phyloP scores from a whole-genome alignment of 2,888 invertebrate genomes.

The Reticulitermes lucifugus region DNA sequence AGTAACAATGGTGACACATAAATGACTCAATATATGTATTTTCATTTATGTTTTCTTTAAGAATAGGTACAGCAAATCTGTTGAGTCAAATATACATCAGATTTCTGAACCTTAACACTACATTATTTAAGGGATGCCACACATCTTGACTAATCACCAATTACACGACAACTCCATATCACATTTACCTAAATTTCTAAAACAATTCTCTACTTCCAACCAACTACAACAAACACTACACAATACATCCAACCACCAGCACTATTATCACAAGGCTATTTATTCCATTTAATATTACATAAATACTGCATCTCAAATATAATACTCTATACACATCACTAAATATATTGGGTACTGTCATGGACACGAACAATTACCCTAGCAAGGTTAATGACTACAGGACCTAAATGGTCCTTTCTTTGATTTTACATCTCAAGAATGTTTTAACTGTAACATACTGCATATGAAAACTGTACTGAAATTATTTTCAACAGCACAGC shows the following conservation, averaged over 20 bases:
- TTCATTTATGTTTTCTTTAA: background rate
- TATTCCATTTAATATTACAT: conserved; percentile 34
- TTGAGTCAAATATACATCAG: background rate
- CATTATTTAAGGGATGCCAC: conserved; percentile 15
- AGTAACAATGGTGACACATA: background rate
- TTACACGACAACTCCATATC: background rate
- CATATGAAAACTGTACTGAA: conserved; percentile 40
- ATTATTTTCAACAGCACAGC: conserved; percentile 42
- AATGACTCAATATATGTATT: background rate
- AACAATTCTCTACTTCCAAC: conserved; percentile 37
- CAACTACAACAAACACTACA: conserved; percentile 37
- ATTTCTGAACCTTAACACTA: background rate
- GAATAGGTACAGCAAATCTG: conserved; percentile 5
- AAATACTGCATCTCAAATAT: conserved; percentile 44
- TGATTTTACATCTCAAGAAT: conserved; percentile 12
- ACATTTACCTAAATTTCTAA: conserved; percentile 20
- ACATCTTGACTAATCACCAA: background rate
- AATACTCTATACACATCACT: conserved; percentile 45
- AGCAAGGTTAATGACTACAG: conserved; percentile 21
- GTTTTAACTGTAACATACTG: conserved; percentile 15
- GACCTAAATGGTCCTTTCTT: conserved; percentile 25
- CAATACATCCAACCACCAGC: conserved; percentile 31
- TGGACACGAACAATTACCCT: conserved; percentile 23
- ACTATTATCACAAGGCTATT: conserved; percentile 45
- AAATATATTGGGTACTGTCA: conserved; percentile 39